Conservation (phyloP, 2,888 invertebrate species). For the Chrysotoxum bicinctum region DNA sequence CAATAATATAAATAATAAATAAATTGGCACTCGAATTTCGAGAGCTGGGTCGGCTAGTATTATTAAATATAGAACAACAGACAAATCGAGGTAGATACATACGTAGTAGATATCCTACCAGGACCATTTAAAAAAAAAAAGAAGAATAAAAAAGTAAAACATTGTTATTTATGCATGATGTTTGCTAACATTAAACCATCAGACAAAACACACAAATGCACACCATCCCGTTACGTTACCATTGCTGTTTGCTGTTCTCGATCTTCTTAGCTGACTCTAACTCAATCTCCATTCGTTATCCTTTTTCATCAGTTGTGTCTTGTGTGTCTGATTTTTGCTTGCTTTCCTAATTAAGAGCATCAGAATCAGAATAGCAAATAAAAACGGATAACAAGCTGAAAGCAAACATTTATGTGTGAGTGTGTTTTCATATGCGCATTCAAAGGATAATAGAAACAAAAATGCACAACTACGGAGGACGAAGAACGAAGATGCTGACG, state of each 20-base stretch:
- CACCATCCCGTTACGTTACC: neutral
- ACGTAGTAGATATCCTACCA: no score
- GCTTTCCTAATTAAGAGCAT: conserved; percentile 64
- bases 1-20: no score
- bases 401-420: conserved; percentile 33
- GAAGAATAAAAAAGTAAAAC: neutral
- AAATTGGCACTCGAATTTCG: no score
- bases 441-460: conserved; percentile 35
- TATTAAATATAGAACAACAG: no score
- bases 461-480: neutral
- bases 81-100: no score
- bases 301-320: conserved; percentile 47
- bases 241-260: neutral
- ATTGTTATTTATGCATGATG: conserved; percentile 45
- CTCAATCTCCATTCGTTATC: conserved; percentile 55
- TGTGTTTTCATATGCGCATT: conserved; percentile 33
- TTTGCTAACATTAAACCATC: conserved; percentile 39
- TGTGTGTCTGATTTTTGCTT: conserved; percentile 53
- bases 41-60: no score
- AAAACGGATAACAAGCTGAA: conserved; percentile 61
- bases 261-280: conserved; percentile 6
- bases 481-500: neutral
- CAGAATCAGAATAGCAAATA: conserved; percentile 66
- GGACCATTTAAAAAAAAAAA: neutral
- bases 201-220: conserved; percentile 34